Evolutionary conservation across 2,888 invertebrate species (phyloP), one percentile per base, ranked within the genome.

Genomic region (Synanthedon tipuliformis): DNA sequence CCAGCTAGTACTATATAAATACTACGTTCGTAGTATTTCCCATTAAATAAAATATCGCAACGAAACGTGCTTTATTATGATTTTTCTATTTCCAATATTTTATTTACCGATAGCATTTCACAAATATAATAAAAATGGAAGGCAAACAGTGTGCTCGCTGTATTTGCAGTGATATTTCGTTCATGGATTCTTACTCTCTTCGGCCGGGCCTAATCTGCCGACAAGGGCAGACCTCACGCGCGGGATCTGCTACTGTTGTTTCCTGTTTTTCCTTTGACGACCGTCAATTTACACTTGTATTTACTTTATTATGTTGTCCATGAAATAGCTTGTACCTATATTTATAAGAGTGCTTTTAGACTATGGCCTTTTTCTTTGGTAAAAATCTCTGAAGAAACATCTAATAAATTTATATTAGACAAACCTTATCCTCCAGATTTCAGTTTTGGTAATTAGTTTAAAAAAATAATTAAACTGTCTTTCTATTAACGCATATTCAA

Each of bases 91-190:
- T 68, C 71, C 71, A 77, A 74, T 65, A 76, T 66, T 77, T 72
- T 60, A 58, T 61, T 66, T 61, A 64, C 57, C 10, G 12, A 16
- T 23, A 5, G 23, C 49, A 18, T 66, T 65, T 64, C 64, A 69
- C 71, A 76, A 79, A 81, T 78, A 78, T 76, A 65, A 83, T 78
- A 85, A 85, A 86, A 84, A 83, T 81, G 76, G 73, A 77, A 75
- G 61, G 75, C 75, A 86, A 86, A 86, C 81, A 86, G 72, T 63
- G 64, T 61, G 69, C 66, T 65, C 63, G 68, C 65, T 63, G 72
- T 86, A 84, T 86, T 86, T 85, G 81, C 78, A 56, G 60, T 73
- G 74, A 75, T 78, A 80, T 80, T 80, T 69, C 70, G 74, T 66
- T 62, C 69, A 71, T 62, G 69, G 68, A 73, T 75, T 78, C 81